Base-by-base conservation (phyloP, 2,797 vertebrate genomes). In the Cirrhinus mrigala region DNA sequence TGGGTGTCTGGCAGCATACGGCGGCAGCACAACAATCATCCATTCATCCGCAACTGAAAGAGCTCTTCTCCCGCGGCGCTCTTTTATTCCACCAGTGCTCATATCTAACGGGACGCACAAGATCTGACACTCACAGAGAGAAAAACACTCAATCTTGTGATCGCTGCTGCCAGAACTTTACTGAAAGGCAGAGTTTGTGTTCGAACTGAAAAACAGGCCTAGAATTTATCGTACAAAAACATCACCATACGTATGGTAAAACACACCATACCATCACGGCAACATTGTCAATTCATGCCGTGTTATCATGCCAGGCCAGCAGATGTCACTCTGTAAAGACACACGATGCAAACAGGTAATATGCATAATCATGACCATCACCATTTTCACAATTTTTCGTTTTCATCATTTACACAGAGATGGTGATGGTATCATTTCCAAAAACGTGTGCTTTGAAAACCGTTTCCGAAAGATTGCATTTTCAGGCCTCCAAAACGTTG, bases 41-140 rank as follows among this genome's bases (percentile, higher is more conserved):
- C 80, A 83, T 86, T 86, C 80, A 82, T 85, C 33, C 64, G 1
- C 14, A 4, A 9, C 24, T 77, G 62, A 86, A 82, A 82, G 85
- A 82, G 64, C 29, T 78, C 58, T 71, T 71, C 85, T 83, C 81
- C 73, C 11, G 74, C 62, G 18, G 64, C 16, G 33, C 46, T 68
- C 27, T 60, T 58, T 66, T 83, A 44, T 78, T 78, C 60, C 56
- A 78, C 76, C 56, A 60, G 24, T 20, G 3, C 80, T 86, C 52
- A 27, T 11, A 50, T 82, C 73, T 70, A 56, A 37, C 33, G 58
- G 33, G 79, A 77, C 58, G n/a, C 62, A 18, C 52, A 22, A 44
- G 62, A 60, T 76, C 74, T 82, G 75, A 78, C 75, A 60, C 64
- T 85, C 75, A 71, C 16, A 56, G 33, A 33, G 60, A 29, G 12